Base-by-base conservation (phyloP, 1,140 invertebrate species). In the Sipha flava region DNA sequence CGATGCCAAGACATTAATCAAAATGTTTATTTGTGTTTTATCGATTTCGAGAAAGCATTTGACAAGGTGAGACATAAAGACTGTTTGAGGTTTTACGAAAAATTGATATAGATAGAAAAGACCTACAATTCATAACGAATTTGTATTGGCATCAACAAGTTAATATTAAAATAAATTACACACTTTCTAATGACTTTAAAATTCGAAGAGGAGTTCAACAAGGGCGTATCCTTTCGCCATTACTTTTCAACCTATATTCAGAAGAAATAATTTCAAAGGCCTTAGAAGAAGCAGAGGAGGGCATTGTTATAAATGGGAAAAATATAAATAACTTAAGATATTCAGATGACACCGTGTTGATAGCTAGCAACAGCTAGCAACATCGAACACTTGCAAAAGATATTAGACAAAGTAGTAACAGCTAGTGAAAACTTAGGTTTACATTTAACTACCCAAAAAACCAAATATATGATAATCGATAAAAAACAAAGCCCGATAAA, bases 241-340 rank as follows among this genome's bases (percentile, higher is more conserved):
- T 84, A 16, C 82, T 85, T 31, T 84, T 85, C 80, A 84, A 85
- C 73, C 21, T 84, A 31, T 85, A 85, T 80, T 75, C 37, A 49
- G 79, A 81, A 54, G 9, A 77, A 31, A 68, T 57, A 45, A 47
- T 29, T n/a, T 21, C 62, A 16, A 43, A 57, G n/a, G n/a, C n/a
- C n/a, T n/a, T n/a, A n/a, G n/a, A n/a, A n/a, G n/a, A n/a, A n/a
- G n/a, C n/a, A n/a, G n/a, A n/a, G n/a, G n/a, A n/a, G n/a, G n/a
- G n/a, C n/a, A 37, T 75, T 16, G 31, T 34, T n/a, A 47, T 82
- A 23, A 77, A 80, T 40, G 80, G 75, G 14, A 31, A 40, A 54
- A 26, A 12, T 43, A 70, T 79, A 47, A 66, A 80, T 21, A 81
- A 72, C 64, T 70, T 80, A 21, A 52, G 79, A 68, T 81, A 81